Percentiles rank a stretch among this genome's conserved stretches.
phyloP scores from a whole-genome alignment of 2,113 vertebrate genomes.

The Tupaia chinensis region DNA sequence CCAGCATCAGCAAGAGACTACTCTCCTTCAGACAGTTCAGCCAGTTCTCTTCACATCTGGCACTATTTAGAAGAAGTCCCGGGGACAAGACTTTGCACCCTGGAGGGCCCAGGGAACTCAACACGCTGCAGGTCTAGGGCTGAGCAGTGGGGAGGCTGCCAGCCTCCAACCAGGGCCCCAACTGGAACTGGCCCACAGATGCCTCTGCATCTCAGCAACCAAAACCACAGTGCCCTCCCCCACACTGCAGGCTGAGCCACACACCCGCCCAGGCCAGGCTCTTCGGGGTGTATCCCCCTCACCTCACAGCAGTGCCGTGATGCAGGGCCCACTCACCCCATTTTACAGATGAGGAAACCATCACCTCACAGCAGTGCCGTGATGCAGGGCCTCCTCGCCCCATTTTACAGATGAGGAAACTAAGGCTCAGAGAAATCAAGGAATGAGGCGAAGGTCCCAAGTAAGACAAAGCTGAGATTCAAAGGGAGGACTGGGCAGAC shows the following conservation, averaged over 20 bases:
- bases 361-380: not conserved
- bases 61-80: not conserved
- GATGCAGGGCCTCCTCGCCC: not conserved
- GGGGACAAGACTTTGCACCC: not conserved
- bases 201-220: not conserved
- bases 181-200: not conserved
- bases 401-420: not conserved
- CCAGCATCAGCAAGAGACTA: fast-evolving
- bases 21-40: not conserved
- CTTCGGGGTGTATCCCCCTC: fast-evolving
- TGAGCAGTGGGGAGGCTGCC: not conserved
- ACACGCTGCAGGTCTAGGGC: not conserved
- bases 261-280: not conserved
- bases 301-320: not conserved
- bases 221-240: no score
- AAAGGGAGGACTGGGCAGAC: not conserved
- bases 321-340: not conserved
- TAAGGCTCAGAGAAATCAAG: not conserved
- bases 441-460: not conserved
- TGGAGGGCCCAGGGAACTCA: not conserved
- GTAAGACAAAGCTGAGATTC: not conserved
- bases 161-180: fast-evolving
- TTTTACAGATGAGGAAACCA: not conserved
- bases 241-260: fast-evolving
- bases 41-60: not conserved